Base-by-base conservation (phyloP, 2,888 invertebrate species). In the Pyrgus malvae region DNA sequence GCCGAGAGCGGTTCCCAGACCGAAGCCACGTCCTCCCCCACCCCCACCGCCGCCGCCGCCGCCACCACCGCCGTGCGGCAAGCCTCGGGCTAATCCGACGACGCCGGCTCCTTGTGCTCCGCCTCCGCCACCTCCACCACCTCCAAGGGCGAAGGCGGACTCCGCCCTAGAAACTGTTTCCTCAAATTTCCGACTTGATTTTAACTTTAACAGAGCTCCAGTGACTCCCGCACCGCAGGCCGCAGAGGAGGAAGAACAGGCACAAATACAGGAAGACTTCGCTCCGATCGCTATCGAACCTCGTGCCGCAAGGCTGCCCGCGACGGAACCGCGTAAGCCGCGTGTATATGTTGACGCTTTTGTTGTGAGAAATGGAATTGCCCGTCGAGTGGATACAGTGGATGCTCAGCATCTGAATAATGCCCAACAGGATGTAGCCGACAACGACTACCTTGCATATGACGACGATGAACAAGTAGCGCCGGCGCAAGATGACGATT, bases 301-400 rank as follows among this genome's bases (percentile, higher is more conserved):
- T 0, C 78, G 78, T n/a, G 86, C 88, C 7, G 88, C 86, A 0
- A 71, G 66, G 17, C 66, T 89, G 16, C 88, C 89, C 2, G 64
- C 62, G n/a, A 72, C 71, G 1, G 67, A 67, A 17, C 78, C 80
- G 29, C 76, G 80, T 2, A 68, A 76, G 12, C 84, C 88, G 0
- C 80, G 87, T 45, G 89, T 90, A 11, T 90, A 77, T 63, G 82
- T 90, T 8, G 90, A 90, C 59, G 90, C 90, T 0, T 90, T 88
- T 62, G 80, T 90, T 7, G 76, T 90, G 6, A 70, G 80, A 16
- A 74, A 86, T 64, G 90, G 90, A n/a, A 78, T 83, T n/a, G 73
- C 85, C 0, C 80, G 80, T 40, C 77, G 80, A 46, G 81, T 86
- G 14, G 74, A 79, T 59, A 76, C 90, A 0, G 68, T 85, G 5